These are phyloP conservation scores for Gari tellinella DNA, from an alignment of 2,888 invertebrate genomes.

Conservation along the genomic window DNA sequence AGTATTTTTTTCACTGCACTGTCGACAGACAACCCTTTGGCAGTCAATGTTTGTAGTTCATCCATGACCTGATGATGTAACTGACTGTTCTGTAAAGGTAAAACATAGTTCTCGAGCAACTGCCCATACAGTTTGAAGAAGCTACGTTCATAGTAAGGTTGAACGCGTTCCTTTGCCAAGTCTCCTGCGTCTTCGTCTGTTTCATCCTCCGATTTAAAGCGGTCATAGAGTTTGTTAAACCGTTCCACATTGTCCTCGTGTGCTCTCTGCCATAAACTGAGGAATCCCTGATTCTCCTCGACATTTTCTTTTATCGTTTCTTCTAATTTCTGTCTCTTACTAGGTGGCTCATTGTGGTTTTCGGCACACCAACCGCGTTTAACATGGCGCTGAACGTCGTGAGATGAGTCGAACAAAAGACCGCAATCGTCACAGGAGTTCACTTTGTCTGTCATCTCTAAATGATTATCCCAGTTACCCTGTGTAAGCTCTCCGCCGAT, in stretches of 20 bases:
- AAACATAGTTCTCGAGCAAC: background rate
- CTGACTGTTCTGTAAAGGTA: conserved; percentile 1
- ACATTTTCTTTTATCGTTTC: conserved; percentile 1
- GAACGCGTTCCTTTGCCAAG: background rate
- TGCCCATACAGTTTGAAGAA: background rate
- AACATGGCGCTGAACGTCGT: conserved; percentile 8
- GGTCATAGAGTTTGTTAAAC: conserved; percentile 1
- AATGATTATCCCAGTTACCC: no score
- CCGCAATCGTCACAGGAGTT: no score
- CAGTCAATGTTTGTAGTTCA: background rate
- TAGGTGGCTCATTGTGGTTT: no score
- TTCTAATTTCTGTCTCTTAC: background rate
- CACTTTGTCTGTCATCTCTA: no score
- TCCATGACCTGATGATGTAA: conserved; percentile 5
- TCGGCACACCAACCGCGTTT: conserved; percentile 11
- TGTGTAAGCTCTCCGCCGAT: no score
- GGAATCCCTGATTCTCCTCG: conserved; percentile 2
- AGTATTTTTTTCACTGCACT: background rate
- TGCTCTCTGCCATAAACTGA: conserved; percentile 1
- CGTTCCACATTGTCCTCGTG: background rate
- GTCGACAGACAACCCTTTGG: background rate
- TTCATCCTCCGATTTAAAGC: background rate
- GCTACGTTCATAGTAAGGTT: background rate
- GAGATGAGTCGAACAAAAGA: conserved; percentile 6
- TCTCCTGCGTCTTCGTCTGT: background rate